Evolutionary conservation across 2,888 invertebrate genomes (phyloP).

Genomic region (Campopleginae sp.): DNA sequence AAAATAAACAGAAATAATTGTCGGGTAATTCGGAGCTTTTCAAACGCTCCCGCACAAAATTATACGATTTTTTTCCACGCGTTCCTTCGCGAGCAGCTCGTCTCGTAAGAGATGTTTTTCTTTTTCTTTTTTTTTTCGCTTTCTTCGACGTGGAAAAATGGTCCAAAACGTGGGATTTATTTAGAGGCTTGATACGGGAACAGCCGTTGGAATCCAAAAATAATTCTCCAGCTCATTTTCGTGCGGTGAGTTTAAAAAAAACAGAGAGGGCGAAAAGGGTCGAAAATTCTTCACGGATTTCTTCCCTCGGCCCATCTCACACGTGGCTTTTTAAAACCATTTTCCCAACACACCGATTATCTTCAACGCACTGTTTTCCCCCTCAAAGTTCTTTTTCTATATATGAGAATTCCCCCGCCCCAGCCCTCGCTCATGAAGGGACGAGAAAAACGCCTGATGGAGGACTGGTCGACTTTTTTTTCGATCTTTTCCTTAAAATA

Average conservation of each 20-base stretch:
- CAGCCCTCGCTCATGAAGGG: not conserved
- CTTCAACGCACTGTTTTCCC: conserved; percentile 37
- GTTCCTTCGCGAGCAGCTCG: not conserved
- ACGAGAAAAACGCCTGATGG: conserved; percentile 16
- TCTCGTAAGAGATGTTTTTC: not conserved
- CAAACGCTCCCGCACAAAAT: not conserved
- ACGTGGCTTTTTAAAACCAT: conserved; percentile 46
- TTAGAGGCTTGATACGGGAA: conserved; percentile 31
- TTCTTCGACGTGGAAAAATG: conserved; percentile 2
- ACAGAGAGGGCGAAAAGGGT: conserved; percentile 37
- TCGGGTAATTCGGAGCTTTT: not conserved
- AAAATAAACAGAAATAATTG: not conserved
- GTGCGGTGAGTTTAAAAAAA: not conserved
- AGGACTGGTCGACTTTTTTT: not conserved
- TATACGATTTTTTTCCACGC: not conserved
- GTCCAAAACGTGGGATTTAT: conserved; percentile 35
- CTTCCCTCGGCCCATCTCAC: conserved; percentile 21
- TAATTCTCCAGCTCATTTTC: conserved; percentile 53
- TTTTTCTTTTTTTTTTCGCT: not conserved
- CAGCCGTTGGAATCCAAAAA: conserved; percentile 57
- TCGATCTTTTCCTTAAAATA: not conserved
- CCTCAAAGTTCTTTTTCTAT: conserved; percentile 49
- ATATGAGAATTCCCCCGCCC: conserved; percentile 23
- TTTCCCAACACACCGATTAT: conserved; percentile 57
- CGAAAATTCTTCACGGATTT: conserved; percentile 54